These are phyloP conservation scores for Emydura subglobosa DNA, from an alignment of 2,113 vertebrate genomes.

Conservation along the genomic window DNA sequence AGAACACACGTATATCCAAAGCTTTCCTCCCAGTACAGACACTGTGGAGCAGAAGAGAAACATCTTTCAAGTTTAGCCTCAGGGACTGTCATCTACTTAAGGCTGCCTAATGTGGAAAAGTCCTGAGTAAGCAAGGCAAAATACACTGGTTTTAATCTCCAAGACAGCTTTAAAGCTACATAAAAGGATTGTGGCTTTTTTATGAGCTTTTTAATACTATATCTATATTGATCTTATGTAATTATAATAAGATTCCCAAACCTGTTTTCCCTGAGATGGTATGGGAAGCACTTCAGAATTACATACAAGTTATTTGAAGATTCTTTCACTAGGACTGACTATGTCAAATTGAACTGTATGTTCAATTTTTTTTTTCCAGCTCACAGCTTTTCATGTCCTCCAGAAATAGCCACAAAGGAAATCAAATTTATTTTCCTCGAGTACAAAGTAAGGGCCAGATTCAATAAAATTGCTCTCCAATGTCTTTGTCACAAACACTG, in stretches of 20 bases:
- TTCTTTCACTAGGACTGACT: background rate
- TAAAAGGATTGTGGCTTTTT: conserved; percentile 54
- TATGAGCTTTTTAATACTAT: conserved; percentile 50
- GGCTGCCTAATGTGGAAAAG: background rate
- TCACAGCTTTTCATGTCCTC: conserved; percentile 9
- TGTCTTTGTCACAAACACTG: background rate
- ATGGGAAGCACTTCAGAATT: background rate
- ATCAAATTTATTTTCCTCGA: conserved; percentile 40
- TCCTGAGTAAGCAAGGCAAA: conserved; percentile 52
- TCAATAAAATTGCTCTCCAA: conserved; percentile 25
- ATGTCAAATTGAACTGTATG: background rate
- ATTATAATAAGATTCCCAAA: conserved; percentile 4
- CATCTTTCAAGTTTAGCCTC: conserved; percentile 20
- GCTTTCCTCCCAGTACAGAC: background rate
- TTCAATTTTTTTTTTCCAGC: background rate
- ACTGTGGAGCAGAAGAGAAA: conserved; percentile 19
- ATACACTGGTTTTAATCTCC: conserved; percentile 51
- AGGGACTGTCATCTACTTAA: conserved; percentile 47
- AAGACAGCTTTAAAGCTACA: conserved; percentile 35
- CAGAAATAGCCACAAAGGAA: conserved; percentile 8
- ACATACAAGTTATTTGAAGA: background rate
- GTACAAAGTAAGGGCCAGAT: background rate
- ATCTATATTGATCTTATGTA: conserved; percentile 60
- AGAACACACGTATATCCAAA: background rate
- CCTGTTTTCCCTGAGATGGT: background rate